Base-by-base conservation (phyloP, 92 coral and sea anemone genomes). In the Actinernus sp. region DNA sequence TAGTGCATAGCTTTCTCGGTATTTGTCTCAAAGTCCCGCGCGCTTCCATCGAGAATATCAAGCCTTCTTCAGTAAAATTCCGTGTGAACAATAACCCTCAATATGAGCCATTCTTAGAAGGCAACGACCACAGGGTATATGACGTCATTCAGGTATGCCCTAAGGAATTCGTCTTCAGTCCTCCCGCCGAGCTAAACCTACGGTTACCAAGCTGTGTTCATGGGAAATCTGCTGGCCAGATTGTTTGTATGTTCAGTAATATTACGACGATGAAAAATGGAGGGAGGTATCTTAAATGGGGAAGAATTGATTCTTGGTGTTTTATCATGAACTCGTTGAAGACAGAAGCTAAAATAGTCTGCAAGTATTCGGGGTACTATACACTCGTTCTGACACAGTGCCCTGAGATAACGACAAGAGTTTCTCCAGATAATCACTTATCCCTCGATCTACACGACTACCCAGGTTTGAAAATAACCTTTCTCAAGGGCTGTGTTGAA, bases 141-240 rank as follows among this genome's bases (percentile, higher is more conserved):
- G 89, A 90, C 59, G 72, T 86, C 65, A 63, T 90, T 26, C 97
- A 90, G 49, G 29, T 90, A 1, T 90, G 73, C 36, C 97, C 97
- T 32, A 81, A 79, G 48, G 92, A 85, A 32, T 71, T 69, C 29
- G 62, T 58, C 17, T 90, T 90, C 54, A 27, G 57, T 23, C 85
- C 92, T 22, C 57, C 82, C 31, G 97, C 97, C 8, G 89, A 80
- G 27, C 66, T 86, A 21, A 51, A 73, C 2, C 34, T 90, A 22
- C 56, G 56, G 48, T 61, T 90, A 29, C 92, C 97, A 29, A 81
- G 85, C 73, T 90, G 84, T 20, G 89, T 86, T 14, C 59, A 49
- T 13, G 49, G 70, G 19, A 54, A 82, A 39, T 61, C 66, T n/a
- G 76, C 86, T 63, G 97, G 97, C 2, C 97, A 90, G 77, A 73